Conservation (phyloP, 1,140 invertebrate genomes). For the Portunus trituberculatus region DNA sequence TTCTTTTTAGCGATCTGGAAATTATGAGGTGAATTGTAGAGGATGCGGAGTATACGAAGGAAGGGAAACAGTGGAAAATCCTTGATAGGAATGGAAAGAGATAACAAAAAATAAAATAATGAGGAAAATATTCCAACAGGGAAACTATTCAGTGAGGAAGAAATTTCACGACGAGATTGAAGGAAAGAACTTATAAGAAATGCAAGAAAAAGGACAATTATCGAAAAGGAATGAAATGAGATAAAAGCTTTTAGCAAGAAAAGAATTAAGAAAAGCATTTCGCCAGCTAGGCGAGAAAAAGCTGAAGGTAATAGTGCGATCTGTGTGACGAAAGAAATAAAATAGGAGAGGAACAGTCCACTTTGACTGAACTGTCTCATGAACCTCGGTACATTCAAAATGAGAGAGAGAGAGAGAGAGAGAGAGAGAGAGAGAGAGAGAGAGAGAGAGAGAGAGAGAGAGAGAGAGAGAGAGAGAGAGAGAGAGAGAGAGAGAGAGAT, state of each 20-base stretch:
- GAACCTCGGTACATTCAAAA: background rate
- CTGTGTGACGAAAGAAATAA: background rate
- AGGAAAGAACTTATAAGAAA: no score
- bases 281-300: background rate
- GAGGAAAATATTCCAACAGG: no score
- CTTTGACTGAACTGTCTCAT: background rate
- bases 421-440: no score
- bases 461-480: no score
- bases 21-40: background rate
- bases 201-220: no score
- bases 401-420: background rate
- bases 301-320: background rate
- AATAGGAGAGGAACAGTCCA: background rate
- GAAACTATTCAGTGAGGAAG: no score
- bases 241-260: no score
- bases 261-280: background rate
- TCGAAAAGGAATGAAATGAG: background rate
- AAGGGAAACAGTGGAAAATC: background rate
- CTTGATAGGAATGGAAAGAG: background rate
- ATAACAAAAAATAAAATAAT: no score
- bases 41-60: background rate
- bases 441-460: no score
- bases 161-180: no score
- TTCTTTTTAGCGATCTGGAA: background rate
- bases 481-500: no score